Percentiles rank a stretch among this genome's conserved stretches.
These are phyloP conservation scores for Phylloscopus whistleri DNA, from an alignment of 2,113 vertebrate species.

Conservation along the genomic window DNA sequence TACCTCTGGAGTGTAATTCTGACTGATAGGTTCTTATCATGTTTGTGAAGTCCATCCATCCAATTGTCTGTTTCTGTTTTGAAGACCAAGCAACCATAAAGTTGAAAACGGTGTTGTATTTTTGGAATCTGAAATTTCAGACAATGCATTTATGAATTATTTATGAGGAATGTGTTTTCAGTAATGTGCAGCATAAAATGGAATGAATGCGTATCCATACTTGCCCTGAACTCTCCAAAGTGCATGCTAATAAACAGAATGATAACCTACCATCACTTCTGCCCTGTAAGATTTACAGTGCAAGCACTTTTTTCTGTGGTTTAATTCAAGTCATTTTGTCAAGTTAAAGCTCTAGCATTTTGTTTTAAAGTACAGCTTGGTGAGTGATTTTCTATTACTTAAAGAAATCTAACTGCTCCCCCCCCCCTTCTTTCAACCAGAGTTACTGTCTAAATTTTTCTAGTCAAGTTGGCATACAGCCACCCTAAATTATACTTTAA, in stretches of 20 bases:
- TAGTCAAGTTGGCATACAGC: slow-evolving; percentile 20
- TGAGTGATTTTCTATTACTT: slow-evolving; percentile 36
- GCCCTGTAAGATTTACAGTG: slow-evolving; percentile 56
- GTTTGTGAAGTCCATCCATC: slow-evolving; percentile 54
- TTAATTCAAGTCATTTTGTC: slow-evolving; percentile 59
- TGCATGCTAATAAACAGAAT: slow-evolving; percentile 58
- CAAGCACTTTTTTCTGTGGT: slow-evolving; percentile 47
- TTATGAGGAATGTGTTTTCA: slow-evolving; percentile 63
- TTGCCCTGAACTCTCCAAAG: slow-evolving; percentile 65
- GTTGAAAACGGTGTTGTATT: slow-evolving; percentile 43
- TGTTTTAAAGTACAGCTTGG: slow-evolving; percentile 24
- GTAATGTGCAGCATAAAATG: slow-evolving; percentile 60
- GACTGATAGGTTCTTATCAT: slow-evolving; percentile 43
- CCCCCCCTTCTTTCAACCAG: neutral
- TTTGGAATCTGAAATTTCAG: slow-evolving; percentile 67
- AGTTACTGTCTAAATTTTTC: slow-evolving; percentile 49
- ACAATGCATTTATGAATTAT: slow-evolving; percentile 67
- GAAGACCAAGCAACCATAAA: slow-evolving; percentile 58
- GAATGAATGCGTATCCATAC: slow-evolving; percentile 55
- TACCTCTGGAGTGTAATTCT: slow-evolving; percentile 28
- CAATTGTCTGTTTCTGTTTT: slow-evolving; percentile 49
- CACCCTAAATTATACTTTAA: slow-evolving; percentile 61
- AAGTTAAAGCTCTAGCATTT: slow-evolving; percentile 28
- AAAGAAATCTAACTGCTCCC: neutral
- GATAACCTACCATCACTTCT: slow-evolving; percentile 43